phyloP scores from a whole-genome alignment of 1,140 invertebrate species.

The Aphelenchoides fujianensis region DNA sequence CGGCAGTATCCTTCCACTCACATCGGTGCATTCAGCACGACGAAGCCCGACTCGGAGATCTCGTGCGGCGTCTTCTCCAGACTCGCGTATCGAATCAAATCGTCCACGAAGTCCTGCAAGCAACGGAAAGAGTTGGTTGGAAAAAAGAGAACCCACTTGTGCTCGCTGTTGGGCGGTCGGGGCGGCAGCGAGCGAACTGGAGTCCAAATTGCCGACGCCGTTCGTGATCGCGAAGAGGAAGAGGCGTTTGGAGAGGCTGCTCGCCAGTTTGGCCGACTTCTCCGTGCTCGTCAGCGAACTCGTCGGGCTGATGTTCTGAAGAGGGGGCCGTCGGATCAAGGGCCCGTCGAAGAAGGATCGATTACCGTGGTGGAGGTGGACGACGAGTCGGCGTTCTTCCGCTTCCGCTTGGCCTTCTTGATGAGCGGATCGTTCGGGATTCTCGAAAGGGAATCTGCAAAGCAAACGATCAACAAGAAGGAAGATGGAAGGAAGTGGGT shows the following conservation, averaged over 20 bases:
- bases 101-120: background rate
- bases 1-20: background rate
- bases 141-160: background rate
- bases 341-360: background rate
- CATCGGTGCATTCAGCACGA: background rate
- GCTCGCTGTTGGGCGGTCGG: background rate
- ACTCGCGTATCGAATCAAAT: constrained; percentile 3
- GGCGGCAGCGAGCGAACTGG: background rate
- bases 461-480: background rate
- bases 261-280: background rate
- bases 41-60: constrained; percentile 4
- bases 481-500: background rate
- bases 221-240: background rate
- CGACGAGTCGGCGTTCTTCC: background rate
- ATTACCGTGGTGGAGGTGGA: background rate
- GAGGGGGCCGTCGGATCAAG: background rate
- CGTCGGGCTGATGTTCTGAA: background rate
- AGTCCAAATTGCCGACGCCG: background rate
- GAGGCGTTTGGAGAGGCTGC: background rate
- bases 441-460: constrained; percentile 7
- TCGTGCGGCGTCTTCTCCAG: constrained; percentile 2
- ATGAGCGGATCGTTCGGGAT: background rate
- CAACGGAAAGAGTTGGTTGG: background rate
- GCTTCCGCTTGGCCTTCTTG: background rate
- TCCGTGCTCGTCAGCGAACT: background rate